phyloP scores from a whole-genome alignment of 2,113 vertebrate species.

The Salminus brasiliensis region DNA sequence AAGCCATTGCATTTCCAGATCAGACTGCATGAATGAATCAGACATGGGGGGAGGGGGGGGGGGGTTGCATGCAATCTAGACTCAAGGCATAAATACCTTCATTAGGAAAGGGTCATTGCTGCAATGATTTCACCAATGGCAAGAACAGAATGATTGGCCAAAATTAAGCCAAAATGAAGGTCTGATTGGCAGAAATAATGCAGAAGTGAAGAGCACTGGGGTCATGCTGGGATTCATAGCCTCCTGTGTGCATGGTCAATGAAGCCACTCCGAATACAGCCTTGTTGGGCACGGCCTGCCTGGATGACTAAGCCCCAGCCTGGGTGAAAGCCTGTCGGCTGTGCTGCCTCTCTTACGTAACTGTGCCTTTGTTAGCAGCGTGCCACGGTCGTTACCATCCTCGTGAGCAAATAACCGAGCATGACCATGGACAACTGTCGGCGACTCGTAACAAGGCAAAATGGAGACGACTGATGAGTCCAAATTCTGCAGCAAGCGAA shows the following conservation, averaged over 20 bases:
- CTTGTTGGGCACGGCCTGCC: neutral
- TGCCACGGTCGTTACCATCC: neutral
- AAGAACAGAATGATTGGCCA: neutral
- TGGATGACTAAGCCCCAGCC: neutral
- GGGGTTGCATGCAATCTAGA: neutral
- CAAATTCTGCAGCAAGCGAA: conserved; percentile 24
- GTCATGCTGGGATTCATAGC: neutral
- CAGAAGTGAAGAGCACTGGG: neutral
- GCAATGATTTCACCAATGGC: neutral
- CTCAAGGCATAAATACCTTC: neutral
- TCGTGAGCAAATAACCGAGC: conserved; percentile 8
- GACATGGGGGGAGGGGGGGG: neutral
- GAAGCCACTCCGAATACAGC: neutral
- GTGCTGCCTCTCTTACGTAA: conserved; percentile 27
- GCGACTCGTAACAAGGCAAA: neutral
- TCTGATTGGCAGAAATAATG: neutral
- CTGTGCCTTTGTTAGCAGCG: conserved; percentile 21
- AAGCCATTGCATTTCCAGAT: neutral
- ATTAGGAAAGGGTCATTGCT: neutral
- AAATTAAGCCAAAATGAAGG: neutral
- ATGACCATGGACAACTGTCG: conserved; percentile 14
- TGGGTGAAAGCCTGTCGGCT: conserved; percentile 32
- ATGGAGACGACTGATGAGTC: neutral
- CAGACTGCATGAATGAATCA: neutral
- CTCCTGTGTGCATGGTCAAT: neutral